A percentile compares a stretch with the other conserved stretches of the same genome.
Evolutionary conservation across 92 coral and sea anemone genomes (phyloP).

Genomic region (Porites lobata): DNA sequence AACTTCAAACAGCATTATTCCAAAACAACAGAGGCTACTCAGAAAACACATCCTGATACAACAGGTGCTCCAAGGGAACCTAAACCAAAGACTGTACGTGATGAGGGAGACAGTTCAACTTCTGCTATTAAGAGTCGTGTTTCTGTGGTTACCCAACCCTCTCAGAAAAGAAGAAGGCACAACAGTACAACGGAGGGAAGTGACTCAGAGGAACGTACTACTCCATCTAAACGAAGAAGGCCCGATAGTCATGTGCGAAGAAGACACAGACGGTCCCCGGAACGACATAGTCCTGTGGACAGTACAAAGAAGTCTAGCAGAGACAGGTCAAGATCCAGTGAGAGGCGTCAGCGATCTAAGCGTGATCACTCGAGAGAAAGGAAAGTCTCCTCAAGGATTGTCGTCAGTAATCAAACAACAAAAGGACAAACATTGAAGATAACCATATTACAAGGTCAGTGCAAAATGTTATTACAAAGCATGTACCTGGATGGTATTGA

Average conservation of each 20-base stretch:
- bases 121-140: neutral
- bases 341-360: neutral
- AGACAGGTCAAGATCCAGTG: neutral
- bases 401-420: neutral
- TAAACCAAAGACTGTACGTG: neutral
- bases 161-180: neutral
- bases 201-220: neutral
- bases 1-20: constrained; percentile 17
- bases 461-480: too few relatives aligned
- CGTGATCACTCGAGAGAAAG: neutral
- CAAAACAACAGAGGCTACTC: neutral
- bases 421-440: constrained; percentile 30
- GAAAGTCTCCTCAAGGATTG: constrained; percentile 34
- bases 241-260: neutral
- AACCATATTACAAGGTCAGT: constrained; percentile 39
- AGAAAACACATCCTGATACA: neutral
- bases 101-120: constrained; percentile 9
- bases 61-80: neutral
- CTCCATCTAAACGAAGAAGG: neutral
- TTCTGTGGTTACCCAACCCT: neutral
- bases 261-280: constrained; percentile 8
- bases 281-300: neutral
- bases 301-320: constrained; percentile 13
- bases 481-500: neutral
- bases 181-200: neutral